phyloP scores from a whole-genome alignment of 2,888 invertebrate genomes.

The Mesodorylaimus sp. region DNA sequence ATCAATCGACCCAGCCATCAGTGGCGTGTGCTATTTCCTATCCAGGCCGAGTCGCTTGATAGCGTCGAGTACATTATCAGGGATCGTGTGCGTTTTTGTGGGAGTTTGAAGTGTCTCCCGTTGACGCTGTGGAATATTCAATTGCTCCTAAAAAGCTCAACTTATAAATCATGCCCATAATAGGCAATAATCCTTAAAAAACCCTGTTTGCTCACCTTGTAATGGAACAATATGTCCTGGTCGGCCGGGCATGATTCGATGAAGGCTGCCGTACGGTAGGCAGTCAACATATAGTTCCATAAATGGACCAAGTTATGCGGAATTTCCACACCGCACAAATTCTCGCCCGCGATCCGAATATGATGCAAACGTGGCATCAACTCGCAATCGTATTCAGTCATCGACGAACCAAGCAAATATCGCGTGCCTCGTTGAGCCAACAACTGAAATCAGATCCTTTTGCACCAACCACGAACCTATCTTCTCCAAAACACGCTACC shows the following conservation, averaged over 20 bases:
- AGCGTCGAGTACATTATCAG: slow-evolving; percentile 32
- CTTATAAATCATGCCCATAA: no score
- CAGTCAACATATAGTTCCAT: slow-evolving; percentile 95
- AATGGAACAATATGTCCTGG: slow-evolving; percentile 97
- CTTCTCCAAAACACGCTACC: no score
- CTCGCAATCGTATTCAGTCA: slow-evolving; percentile 98
- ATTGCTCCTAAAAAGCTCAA: slow-evolving; percentile 24
- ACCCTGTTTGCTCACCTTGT: slow-evolving; percentile 91
- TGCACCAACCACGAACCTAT: no score
- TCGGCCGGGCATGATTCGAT: slow-evolving; percentile 95
- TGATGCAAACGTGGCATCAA: slow-evolving; percentile 95
- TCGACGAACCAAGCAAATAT: slow-evolving; percentile 84
- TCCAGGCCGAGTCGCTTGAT: slow-evolving; percentile 6
- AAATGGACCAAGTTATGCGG: slow-evolving; percentile 52
- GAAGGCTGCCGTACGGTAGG: slow-evolving; percentile 95
- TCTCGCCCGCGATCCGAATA: slow-evolving; percentile 66
- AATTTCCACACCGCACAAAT: slow-evolving; percentile 43
- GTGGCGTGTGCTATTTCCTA: no score
- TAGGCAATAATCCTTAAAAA: no score
- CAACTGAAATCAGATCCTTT: slow-evolving; percentile 23
- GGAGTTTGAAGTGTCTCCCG: slow-evolving; percentile 90
- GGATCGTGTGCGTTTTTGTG: slow-evolving; percentile 87
- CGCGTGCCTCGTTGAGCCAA: slow-evolving; percentile 49
- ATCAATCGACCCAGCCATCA: no score
- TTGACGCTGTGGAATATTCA: slow-evolving; percentile 38